These are phyloP conservation scores for Melanargia galathea DNA, from an alignment of 2,888 invertebrate species.

Conservation along the genomic window DNA sequence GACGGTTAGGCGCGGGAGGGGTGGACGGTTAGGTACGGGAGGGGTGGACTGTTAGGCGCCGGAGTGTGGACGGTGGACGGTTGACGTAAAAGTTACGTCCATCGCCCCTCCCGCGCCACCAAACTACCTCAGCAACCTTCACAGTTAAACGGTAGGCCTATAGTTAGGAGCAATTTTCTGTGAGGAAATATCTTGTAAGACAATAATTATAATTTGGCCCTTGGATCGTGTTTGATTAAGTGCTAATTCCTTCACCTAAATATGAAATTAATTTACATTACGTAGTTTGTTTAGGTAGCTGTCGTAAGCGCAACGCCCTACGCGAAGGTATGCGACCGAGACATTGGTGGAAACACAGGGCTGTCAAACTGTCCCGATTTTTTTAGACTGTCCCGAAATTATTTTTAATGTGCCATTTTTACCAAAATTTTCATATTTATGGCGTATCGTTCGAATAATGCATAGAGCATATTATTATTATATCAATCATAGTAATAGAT, in stretches of 20 bases:
- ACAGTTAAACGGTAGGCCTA: no score
- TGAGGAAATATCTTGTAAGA: neutral
- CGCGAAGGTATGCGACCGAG: conserved; percentile 25
- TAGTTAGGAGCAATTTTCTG: neutral
- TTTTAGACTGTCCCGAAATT: neutral
- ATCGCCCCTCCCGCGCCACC: no score
- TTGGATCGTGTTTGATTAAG: conserved; percentile 12
- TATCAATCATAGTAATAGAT: no score
- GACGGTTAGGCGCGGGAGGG: no score
- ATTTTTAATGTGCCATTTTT: neutral
- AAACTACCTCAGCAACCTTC: no score
- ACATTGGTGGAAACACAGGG: conserved; percentile 21
- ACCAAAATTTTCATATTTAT: no score
- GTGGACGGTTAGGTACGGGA: no score
- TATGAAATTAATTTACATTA: conserved; percentile 21
- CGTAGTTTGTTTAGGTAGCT: conserved; percentile 23
- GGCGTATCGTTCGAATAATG: no score
- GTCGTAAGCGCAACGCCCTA: conserved; percentile 26
- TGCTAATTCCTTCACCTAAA: conserved; percentile 22
- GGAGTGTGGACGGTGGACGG: no score
- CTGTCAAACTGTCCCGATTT: conserved; percentile 3
- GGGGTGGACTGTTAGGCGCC: no score
- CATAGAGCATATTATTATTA: no score
- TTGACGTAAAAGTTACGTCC: no score
- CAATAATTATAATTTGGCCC: neutral